phyloP scores from a whole-genome alignment of 2,888 invertebrate genomes.

The Perizoma flavofasciatum region DNA sequence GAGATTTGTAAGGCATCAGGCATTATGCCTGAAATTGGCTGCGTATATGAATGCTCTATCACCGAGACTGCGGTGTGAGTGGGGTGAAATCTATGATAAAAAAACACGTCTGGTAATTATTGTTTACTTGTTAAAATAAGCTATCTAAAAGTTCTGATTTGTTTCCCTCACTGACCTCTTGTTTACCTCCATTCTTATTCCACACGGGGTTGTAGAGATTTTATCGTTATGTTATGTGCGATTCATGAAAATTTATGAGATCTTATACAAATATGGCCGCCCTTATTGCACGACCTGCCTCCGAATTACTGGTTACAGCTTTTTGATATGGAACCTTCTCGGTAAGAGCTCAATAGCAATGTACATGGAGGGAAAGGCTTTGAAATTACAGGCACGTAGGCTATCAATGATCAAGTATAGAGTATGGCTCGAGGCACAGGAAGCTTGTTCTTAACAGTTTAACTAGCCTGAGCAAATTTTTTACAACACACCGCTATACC shows the following conservation, averaged over 20 bases:
- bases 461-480: too few relatives aligned
- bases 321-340: conserved; percentile 12
- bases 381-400: not conserved
- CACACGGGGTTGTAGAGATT: conserved; percentile 27
- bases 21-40: conserved; percentile 5
- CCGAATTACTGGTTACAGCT: conserved; percentile 20
- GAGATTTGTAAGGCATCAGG: conserved; percentile 1
- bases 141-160: not conserved
- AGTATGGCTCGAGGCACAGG: not conserved
- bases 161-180: conserved; percentile 14
- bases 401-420: not conserved
- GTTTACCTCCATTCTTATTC: conserved; percentile 19
- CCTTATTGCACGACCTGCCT: conserved; percentile 7
- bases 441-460: too few relatives aligned
- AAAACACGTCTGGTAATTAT: too few relatives aligned
- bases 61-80: not conserved
- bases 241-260: conserved; percentile 35
- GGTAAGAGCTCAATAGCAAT: conserved; percentile 8
- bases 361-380: not conserved
- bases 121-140: too few relatives aligned
- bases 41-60: conserved; percentile 10
- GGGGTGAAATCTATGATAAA: not conserved
- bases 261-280: conserved; percentile 37
- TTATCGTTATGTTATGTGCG: conserved; percentile 34
- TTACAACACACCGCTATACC: too few relatives aligned